These are phyloP conservation scores for Pachydiplax longipennis DNA, from an alignment of 2,888 invertebrate genomes.

Conservation along the genomic window DNA sequence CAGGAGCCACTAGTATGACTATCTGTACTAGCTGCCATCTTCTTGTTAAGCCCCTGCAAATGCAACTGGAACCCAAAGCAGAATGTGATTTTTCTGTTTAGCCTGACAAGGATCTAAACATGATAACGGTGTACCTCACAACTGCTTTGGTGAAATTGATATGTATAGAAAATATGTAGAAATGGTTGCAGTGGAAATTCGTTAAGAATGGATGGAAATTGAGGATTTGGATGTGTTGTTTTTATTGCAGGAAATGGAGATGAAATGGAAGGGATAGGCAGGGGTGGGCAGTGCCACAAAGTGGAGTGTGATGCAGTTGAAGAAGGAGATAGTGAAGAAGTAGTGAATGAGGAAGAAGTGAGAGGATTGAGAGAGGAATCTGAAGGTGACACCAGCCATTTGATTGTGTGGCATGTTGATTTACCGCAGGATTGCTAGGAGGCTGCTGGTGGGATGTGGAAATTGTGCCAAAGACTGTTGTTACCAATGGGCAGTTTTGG, in stretches of 20 bases:
- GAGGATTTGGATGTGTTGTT: too few species aligned
- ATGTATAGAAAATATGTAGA: too few species aligned
- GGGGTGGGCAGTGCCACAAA: constrained; percentile 12
- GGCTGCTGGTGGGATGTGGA: not conserved
- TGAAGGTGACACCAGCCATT: constrained; percentile 21
- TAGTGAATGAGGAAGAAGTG: not conserved
- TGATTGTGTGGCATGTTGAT: constrained; percentile 24
- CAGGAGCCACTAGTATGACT: too few species aligned
- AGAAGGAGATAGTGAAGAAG: not conserved
- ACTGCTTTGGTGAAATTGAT: too few species aligned
- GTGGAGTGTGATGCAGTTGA: not conserved
- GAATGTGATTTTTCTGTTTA: too few species aligned
- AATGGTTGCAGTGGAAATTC: too few species aligned
- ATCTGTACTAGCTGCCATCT: too few species aligned
- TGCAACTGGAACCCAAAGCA: too few species aligned
- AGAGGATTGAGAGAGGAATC: constrained; percentile 8
- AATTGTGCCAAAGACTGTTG: not conserved
- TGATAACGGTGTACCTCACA: too few species aligned
- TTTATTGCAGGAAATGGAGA: not conserved
- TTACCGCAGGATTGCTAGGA: not conserved
- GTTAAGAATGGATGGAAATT: too few species aligned
- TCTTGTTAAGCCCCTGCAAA: too few species aligned
- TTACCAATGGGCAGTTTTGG: not conserved
- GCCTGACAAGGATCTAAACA: too few species aligned
- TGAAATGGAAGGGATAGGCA: constrained; percentile 34